Conservation (phyloP, 2,113 vertebrate species). For the Crotophaga sulcirostris region DNA sequence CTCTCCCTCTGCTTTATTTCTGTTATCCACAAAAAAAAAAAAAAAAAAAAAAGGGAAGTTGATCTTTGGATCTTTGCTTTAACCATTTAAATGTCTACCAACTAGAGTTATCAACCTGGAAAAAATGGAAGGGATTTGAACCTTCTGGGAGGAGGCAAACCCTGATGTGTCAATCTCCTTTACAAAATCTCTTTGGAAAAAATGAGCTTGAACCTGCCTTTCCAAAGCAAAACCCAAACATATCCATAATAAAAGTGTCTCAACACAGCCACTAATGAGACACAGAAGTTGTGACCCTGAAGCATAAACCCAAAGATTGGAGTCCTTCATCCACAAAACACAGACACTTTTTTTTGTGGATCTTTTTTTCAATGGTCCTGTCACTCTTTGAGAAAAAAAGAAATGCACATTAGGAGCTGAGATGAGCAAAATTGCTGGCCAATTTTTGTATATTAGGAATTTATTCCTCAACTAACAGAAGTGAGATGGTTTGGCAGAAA, state of each 20-base stretch:
- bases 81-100: neutral
- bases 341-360: neutral
- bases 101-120: neutral
- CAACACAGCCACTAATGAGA: neutral
- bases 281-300: neutral
- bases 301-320: neutral
- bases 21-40: neutral
- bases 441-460: constrained; percentile 4
- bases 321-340: neutral
- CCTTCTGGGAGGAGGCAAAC: neutral
- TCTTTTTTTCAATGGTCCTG: neutral
- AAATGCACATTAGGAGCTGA: neutral
- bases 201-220: neutral
- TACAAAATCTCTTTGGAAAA: neutral
- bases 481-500: neutral
- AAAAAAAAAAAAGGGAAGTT: neutral
- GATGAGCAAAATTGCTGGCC: neutral
- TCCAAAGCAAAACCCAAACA: neutral
- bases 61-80: neutral
- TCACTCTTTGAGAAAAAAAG: neutral
- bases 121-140: neutral
- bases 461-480: neutral
- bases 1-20: neutral
- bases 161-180: neutral
- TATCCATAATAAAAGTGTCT: neutral